A percentile compares a stretch with the other conserved stretches of the same genome.
Conservation (phyloP, 1,140 invertebrate genomes). For the Piezodorus guildinii region DNA sequence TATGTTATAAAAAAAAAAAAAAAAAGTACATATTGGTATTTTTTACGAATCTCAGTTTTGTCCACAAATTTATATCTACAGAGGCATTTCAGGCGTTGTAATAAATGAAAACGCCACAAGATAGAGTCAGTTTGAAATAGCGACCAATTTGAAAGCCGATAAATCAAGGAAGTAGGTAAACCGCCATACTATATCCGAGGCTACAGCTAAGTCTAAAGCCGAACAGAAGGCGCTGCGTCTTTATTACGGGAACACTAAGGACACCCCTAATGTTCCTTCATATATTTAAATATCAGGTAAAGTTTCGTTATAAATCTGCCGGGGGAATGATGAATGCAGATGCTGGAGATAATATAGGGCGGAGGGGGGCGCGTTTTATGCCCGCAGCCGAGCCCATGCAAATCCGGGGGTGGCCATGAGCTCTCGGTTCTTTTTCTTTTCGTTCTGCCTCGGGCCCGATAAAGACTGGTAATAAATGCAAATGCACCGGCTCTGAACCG, state of each 20-base stretch:
- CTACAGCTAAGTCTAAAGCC: no score
- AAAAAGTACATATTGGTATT: no score
- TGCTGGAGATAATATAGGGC: conserved; percentile 13
- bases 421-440: conserved; percentile 6
- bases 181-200: no score
- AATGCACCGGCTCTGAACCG: background rate
- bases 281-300: conserved; percentile 16
- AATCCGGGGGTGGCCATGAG: background rate
- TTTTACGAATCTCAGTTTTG: no score
- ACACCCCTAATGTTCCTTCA: background rate
- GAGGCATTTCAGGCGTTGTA: no score
- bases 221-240: background rate
- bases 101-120: no score
- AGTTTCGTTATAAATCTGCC: conserved; percentile 9
- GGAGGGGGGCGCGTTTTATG: conserved; percentile 1
- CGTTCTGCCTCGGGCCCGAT: background rate
- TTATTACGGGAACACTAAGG: background rate
- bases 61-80: no score
- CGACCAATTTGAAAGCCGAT: no score
- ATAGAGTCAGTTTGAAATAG: no score
- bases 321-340: conserved; percentile 9
- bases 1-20: no score
- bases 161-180: no score
- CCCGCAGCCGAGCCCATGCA: conserved; percentile 1
- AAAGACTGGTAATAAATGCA: conserved; percentile 13